These are phyloP conservation scores for Microcebus griseorufus DNA, from an alignment of 2,113 vertebrate species.

Conservation along the genomic window DNA sequence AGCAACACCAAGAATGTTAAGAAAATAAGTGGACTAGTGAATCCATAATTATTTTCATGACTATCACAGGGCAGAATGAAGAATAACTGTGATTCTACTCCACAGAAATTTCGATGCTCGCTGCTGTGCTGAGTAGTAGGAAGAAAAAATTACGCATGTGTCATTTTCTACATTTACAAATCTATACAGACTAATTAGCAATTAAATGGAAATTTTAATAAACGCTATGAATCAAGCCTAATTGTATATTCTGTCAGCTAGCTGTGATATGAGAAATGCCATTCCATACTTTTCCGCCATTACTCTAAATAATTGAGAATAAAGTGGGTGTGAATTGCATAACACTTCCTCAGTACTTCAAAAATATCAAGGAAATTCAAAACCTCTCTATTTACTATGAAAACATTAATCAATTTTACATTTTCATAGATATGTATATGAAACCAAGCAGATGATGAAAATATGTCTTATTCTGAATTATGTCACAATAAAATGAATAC, in stretches of 20 bases:
- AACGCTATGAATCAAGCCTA: conserved; percentile 78
- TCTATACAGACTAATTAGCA: conserved; percentile 78
- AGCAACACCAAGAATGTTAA: conserved; percentile 42
- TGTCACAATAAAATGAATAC: neutral
- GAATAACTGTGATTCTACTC: conserved; percentile 50
- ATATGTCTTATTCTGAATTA: neutral
- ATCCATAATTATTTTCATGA: conserved; percentile 64
- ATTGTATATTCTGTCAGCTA: conserved; percentile 75
- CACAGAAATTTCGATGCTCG: conserved; percentile 57
- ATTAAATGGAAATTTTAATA: conserved; percentile 79
- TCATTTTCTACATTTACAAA: conserved; percentile 70
- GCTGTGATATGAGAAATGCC: conserved; percentile 62
- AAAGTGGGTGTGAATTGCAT: conserved; percentile 60
- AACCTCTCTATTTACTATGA: conserved; percentile 39
- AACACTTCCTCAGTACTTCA: conserved; percentile 31
- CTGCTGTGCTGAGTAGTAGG: conserved; percentile 31
- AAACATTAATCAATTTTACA: conserved; percentile 59
- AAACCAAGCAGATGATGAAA: conserved; percentile 34
- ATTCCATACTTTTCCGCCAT: conserved; percentile 52
- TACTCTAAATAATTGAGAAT: conserved; percentile 63
- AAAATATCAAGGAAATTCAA: conserved; percentile 56
- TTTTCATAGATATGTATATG: conserved; percentile 18
- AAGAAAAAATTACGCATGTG: conserved; percentile 50
- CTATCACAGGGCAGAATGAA: conserved; percentile 50
- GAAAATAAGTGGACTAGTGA: conserved; percentile 48